Evolutionary conservation across 1,140 invertebrate genomes (phyloP).

Genomic region (Eubasilissa regina): DNA sequence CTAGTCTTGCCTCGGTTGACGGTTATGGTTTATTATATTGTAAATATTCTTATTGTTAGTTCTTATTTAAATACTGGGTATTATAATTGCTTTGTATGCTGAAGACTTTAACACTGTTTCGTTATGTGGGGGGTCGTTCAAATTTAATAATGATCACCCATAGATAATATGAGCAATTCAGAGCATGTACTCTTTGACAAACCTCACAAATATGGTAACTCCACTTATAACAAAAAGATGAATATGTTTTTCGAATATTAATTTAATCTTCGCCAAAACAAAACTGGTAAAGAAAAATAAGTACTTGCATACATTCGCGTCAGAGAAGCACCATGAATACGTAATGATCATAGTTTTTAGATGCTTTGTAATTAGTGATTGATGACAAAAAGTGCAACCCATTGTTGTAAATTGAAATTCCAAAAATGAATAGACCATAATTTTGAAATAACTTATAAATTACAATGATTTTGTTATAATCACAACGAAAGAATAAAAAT

Average conservation of each 20-base stretch:
- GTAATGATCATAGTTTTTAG: conserved; percentile 1
- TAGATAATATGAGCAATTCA: neutral
- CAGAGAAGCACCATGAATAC: conserved; percentile 24
- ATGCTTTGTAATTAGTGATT: neutral
- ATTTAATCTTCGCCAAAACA: conserved; percentile 7
- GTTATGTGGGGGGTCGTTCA: neutral
- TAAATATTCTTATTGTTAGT: no score
- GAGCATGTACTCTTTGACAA: neutral
- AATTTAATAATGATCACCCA: neutral
- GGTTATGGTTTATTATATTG: no score
- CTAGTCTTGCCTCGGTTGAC: no score
- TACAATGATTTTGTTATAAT: neutral
- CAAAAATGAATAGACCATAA: no score
- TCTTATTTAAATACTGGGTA: no score
- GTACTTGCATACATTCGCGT: neutral
- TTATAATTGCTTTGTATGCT: no score
- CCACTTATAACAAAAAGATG: neutral
- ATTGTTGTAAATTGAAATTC: conserved; percentile 1
- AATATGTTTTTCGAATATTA: conserved; percentile 36
- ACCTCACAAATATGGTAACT: neutral
- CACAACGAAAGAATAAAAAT: neutral
- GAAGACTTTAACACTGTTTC: neutral
- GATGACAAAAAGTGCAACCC: conserved; percentile 15
- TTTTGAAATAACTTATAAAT: neutral
- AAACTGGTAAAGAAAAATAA: neutral